Base-by-base conservation (phyloP, 2,797 vertebrate species). In the Paguma larvata region DNA sequence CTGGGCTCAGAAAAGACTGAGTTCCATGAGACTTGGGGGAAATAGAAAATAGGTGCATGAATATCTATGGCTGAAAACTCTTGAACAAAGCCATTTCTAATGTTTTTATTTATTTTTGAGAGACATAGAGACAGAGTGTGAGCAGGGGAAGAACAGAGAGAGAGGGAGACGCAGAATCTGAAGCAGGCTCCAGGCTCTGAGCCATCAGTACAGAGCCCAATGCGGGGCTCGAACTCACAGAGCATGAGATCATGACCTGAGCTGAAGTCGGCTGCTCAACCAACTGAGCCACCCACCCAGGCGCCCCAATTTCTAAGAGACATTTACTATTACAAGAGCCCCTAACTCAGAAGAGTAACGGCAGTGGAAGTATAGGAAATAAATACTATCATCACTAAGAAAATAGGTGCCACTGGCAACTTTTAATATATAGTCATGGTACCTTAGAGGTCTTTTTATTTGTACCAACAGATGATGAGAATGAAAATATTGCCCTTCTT, bases 61-160 rank as follows among this genome's bases (percentile, higher is more conserved):
- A 83, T 67, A 95, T 67, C 14, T n/a, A 48, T 32, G 16, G 38
- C 12, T 62, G 21, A 77, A 86, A 73, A 83, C 16, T 80, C 56
- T n/a, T 83, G 44, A 86, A 88, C 87, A 41, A 82, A 48, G 78
- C 16, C 63, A 89, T 14, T 70, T 92, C n/a, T 91, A 65, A 72
- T 38, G 38, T 38, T 38, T 38, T 38, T 38, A 38, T 38, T 38
- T 38, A 38, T 38, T 38, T 38, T 38, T 38, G 38, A 38, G 38
- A 38, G 38, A 38, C 38, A 38, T 38, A 38, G 38, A 38, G 38
- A 38, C 38, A 38, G 38, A 38, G 38, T 38, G 38, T 38, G 38
- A 38, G 38, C 38, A 38, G 38, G 38, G 38, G 38, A 38, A 38
- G 38, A 3, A 38, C 38, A 38, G 38, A 38, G 38, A 38, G 38